These are phyloP conservation scores for Pristionchus exspectatus DNA, from an alignment of 2,888 invertebrate species.

Conservation along the genomic window DNA sequence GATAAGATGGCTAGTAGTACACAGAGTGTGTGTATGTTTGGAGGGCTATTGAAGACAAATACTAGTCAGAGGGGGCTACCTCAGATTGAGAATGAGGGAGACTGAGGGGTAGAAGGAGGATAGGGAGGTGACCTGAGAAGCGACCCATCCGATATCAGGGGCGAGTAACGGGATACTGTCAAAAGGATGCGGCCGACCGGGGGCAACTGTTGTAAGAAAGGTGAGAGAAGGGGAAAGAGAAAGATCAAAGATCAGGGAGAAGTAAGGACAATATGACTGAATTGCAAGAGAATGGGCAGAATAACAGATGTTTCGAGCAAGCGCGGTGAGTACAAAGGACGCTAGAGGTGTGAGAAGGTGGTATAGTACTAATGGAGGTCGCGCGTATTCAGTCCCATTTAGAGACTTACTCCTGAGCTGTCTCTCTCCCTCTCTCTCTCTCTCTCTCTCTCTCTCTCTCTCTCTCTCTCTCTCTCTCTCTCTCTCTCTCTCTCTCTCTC, in stretches of 20 bases:
- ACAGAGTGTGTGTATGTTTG: background rate
- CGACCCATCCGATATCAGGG: background rate
- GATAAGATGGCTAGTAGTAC: slow-evolving; percentile 28
- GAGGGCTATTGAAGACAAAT: slow-evolving; percentile 13
- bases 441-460: background rate
- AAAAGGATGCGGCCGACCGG: slow-evolving; percentile 30
- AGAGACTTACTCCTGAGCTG: slow-evolving; percentile 23
- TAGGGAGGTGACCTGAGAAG: background rate
- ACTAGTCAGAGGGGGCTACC: background rate
- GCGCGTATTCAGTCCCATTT: slow-evolving; percentile 10
- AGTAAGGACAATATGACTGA: background rate
- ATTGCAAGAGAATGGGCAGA: background rate
- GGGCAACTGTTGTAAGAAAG: slow-evolving; percentile 41
- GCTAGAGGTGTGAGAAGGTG: background rate
- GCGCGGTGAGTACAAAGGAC: background rate
- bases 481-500: background rate
- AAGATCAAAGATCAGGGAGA: slow-evolving; percentile 2
- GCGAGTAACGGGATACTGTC: slow-evolving; percentile 8
- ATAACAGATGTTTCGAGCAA: background rate
- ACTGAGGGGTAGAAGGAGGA: slow-evolving; percentile 7
- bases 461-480: background rate
- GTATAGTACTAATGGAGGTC: slow-evolving; percentile 27
- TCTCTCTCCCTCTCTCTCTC: background rate
- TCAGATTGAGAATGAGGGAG: slow-evolving; percentile 24
- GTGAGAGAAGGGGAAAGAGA: slow-evolving; percentile 48